Evolutionary conservation across 2,888 invertebrate genomes (phyloP).

Genomic region (Unio delphinus): DNA sequence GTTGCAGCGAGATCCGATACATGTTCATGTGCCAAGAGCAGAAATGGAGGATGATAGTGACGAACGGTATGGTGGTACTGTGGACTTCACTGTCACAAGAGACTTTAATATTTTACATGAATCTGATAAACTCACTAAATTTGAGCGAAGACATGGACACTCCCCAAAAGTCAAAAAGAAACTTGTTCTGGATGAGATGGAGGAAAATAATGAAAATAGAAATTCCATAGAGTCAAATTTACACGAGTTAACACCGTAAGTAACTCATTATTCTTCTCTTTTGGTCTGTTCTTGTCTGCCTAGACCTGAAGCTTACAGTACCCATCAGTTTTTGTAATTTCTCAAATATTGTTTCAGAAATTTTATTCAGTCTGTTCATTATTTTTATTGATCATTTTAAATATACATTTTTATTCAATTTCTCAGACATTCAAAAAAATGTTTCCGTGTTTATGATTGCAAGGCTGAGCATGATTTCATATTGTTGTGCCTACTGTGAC

Average conservation of each 20-base stretch:
- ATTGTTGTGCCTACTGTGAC: no score
- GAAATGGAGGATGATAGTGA: conserved; percentile 44
- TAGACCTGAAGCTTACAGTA: no score
- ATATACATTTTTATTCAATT: no score
- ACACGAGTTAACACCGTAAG: conserved; percentile 75
- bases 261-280: conserved; percentile 16
- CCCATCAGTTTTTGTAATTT: no score
- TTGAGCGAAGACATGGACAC: conserved; percentile 39
- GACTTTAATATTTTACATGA: conserved; percentile 57
- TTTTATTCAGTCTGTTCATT: no score
- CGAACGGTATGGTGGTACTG: conserved; percentile 36
- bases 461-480: no score
- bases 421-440: no score
- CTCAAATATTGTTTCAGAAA: no score
- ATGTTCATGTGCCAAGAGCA: conserved; percentile 49
- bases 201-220: conserved; percentile 38
- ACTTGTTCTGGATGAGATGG: conserved; percentile 24
- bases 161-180: conserved; percentile 54
- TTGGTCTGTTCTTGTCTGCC: no score
- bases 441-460: no score
- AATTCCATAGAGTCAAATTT: conserved; percentile 70
- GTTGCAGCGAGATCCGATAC: conserved; percentile 40
- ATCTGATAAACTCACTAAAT: conserved; percentile 28
- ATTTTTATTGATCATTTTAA: no score
- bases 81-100: conserved; percentile 65